Evolutionary conservation across 2,888 invertebrate genomes (phyloP).

Genomic region (Ceratothoa steindachneri): DNA sequence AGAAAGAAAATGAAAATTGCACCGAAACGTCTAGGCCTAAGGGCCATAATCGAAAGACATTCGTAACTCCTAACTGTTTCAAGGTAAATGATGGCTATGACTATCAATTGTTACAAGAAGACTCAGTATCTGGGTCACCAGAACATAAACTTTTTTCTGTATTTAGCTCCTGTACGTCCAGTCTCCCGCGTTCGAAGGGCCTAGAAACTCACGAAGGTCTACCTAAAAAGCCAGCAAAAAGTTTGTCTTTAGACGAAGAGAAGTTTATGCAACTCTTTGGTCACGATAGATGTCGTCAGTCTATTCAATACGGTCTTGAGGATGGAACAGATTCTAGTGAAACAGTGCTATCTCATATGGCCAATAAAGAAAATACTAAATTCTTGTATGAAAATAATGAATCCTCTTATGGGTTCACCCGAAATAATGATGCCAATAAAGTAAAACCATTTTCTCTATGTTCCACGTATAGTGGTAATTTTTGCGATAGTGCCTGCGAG

Average conservation of each 20-base stretch:
- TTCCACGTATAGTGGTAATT: too few relatives aligned
- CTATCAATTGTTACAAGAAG: background rate
- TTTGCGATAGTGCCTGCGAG: too few relatives aligned
- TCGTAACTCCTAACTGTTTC: background rate
- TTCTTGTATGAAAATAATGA: background rate
- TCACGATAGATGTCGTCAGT: background rate
- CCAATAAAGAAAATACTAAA: background rate
- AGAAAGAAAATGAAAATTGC: background rate
- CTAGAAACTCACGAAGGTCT: background rate
- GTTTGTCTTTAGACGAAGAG: background rate
- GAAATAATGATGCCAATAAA: too few relatives aligned
- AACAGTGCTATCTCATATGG: background rate
- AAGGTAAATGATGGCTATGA: conserved; percentile 1
- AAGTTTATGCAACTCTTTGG: background rate
- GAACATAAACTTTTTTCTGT: conserved; percentile 1
- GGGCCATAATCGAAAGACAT: background rate
- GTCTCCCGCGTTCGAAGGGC: background rate
- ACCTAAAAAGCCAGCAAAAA: conserved; percentile 5
- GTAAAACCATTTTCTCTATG: too few relatives aligned
- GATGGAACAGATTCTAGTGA: conserved; percentile 5
- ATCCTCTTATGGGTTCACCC: too few relatives aligned
- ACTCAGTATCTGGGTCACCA: background rate
- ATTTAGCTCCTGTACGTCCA: background rate
- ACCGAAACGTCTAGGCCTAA: background rate
- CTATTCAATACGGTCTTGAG: background rate